Conservation (phyloP, 2,113 vertebrate species). For the Lepisosteus osseus region DNA sequence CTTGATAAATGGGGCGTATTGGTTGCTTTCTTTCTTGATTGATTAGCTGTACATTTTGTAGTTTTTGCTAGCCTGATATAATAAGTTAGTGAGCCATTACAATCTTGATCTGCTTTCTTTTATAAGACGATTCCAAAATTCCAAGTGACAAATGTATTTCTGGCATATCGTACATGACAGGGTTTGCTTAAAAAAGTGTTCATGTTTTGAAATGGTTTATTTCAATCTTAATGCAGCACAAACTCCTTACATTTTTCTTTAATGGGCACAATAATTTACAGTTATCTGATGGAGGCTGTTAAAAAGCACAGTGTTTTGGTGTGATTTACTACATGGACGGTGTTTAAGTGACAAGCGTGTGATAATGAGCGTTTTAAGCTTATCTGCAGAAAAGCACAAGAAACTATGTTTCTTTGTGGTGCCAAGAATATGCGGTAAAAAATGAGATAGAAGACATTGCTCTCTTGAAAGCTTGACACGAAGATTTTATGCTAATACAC, state of each 20-base stretch:
- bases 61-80: no score
- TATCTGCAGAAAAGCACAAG: conserved; percentile 41
- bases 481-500: conserved; percentile 22
- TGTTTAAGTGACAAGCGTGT: conserved; percentile 40
- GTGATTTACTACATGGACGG: conserved; percentile 36
- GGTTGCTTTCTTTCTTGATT: no score
- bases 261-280: conserved; percentile 49
- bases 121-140: no score
- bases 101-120: no score
- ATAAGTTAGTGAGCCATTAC: no score
- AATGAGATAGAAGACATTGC: conserved; percentile 40
- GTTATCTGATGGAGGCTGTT: conserved; percentile 70
- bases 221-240: no score
- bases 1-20: no score
- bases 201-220: no score
- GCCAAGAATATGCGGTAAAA: conserved; percentile 55
- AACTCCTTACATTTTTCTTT: conserved; percentile 15
- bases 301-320: conserved; percentile 32
- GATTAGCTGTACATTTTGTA: no score
- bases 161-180: no score
- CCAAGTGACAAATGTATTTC: no score
- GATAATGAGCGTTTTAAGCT: conserved; percentile 54
- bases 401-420: conserved; percentile 38
- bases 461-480: conserved; percentile 34
- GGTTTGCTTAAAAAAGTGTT: no score